A percentile compares a stretch with the other conserved stretches of the same genome.
These are phyloP conservation scores for Lottia gigantea DNA, from an alignment of 2,888 invertebrate genomes.

Conservation along the genomic window DNA sequence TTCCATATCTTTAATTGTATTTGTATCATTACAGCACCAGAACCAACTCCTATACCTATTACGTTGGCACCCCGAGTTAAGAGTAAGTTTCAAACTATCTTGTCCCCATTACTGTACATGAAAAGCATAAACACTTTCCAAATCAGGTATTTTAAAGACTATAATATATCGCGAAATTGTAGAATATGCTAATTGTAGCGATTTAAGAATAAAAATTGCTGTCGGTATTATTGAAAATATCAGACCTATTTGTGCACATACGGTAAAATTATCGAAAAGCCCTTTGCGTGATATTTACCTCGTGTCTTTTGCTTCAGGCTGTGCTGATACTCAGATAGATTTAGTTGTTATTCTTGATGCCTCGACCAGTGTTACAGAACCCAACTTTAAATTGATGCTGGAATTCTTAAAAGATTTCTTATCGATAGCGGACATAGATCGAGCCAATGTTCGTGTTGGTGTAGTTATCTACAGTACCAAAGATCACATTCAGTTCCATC, in stretches of 20 bases:
- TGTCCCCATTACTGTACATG: too few species aligned
- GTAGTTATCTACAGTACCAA: slow-evolving; percentile 45
- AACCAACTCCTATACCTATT: slow-evolving; percentile 12
- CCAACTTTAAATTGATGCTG: slow-evolving; percentile 43
- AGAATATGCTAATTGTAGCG: too few species aligned
- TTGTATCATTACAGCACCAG: slow-evolving; percentile 10
- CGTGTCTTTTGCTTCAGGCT: slow-evolving; percentile 19
- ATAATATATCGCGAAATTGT: too few species aligned
- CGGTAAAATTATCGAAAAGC: too few species aligned
- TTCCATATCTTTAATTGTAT: too few species aligned
- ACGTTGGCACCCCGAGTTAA: slow-evolving; percentile 10
- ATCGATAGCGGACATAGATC: slow-evolving; percentile 40
- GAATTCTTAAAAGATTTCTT: slow-evolving; percentile 45
- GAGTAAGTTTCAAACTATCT: slow-evolving; percentile 5
- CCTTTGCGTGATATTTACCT: too few species aligned
- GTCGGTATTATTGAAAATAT: too few species aligned
- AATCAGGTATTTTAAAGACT: too few species aligned
- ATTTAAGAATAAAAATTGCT: too few species aligned
- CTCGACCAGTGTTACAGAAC: slow-evolving; percentile 50
- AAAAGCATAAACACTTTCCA: too few species aligned
- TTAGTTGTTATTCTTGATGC: slow-evolving; percentile 56
- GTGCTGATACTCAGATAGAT: slow-evolving; percentile 40
- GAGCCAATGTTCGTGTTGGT: slow-evolving; percentile 47
- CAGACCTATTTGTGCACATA: too few species aligned
- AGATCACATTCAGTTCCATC: slow-evolving; percentile 39